phyloP scores from a whole-genome alignment of 2,888 invertebrate species.

The Parapristionchus giblindavisi region DNA sequence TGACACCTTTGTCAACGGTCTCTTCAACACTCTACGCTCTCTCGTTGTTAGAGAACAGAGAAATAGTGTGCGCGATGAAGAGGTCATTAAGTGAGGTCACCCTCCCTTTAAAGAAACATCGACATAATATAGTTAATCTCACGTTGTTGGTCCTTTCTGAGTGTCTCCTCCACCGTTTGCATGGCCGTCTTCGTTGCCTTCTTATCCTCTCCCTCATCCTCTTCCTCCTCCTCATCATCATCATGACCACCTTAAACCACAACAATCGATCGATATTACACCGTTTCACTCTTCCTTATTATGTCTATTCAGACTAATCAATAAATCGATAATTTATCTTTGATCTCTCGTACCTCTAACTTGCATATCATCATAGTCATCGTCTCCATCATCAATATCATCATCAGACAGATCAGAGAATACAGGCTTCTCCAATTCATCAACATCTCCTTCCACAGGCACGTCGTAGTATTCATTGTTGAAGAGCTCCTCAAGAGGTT shows the following conservation, averaged over 20 bases:
- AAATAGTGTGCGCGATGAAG: too few relatives aligned
- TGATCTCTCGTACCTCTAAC: slow-evolving; percentile 28
- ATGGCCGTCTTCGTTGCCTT: slow-evolving; percentile 45
- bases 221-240: slow-evolving; percentile 51
- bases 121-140: background rate
- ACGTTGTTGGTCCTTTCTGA: slow-evolving; percentile 35
- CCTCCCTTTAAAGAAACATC: background rate
- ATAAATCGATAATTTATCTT: background rate
- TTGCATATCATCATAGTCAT: slow-evolving; percentile 40
- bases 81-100: too few relatives aligned
- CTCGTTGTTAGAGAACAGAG: too few relatives aligned
- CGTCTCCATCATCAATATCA: slow-evolving; percentile 33
- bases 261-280: slow-evolving; percentile 39
- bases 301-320: background rate
- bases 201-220: slow-evolving; percentile 41
- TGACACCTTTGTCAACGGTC: too few relatives aligned
- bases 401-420: slow-evolving; percentile 75
- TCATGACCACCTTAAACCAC: slow-evolving; percentile 41
- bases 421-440: slow-evolving; percentile 81
- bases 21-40: too few relatives aligned
- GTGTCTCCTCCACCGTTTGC: slow-evolving; percentile 37
- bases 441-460: slow-evolving; percentile 74
- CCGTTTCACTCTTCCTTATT: background rate
- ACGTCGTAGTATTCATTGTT: slow-evolving; percentile 86
- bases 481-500: slow-evolving; percentile 77